These are phyloP conservation scores for Microcaecilia unicolor DNA, from an alignment of 2,797 vertebrate species.

Conservation along the genomic window DNA sequence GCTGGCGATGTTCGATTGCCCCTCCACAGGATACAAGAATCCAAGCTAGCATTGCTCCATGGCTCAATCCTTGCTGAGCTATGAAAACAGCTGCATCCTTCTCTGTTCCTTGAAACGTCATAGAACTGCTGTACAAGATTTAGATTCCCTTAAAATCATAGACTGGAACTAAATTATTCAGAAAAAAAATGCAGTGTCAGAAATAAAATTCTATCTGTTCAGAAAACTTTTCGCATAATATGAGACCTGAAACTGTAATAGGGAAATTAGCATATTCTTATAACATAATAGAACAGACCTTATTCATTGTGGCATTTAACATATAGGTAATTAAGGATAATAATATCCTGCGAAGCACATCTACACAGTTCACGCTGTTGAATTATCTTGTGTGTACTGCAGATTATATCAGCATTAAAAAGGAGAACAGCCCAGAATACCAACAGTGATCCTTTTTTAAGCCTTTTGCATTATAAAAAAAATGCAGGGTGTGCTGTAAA, in stretches of 20 bases:
- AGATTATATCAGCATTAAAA: constrained; percentile 18
- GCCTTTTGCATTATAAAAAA: no score
- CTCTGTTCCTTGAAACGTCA: no score
- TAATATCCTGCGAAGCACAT: constrained; percentile 18
- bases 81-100: no score
- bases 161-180: constrained; percentile 1
- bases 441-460: no score
- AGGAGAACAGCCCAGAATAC: no score
- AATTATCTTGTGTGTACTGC: constrained; percentile 8
- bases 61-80: no score
- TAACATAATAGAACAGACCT: constrained; percentile 11
- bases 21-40: no score
- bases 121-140: background rate
- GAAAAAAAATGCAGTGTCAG: background rate
- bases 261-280: constrained; percentile 15
- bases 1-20: no score
- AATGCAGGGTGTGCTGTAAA: no score
- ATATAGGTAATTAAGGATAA: constrained; percentile 26
- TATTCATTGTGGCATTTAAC: constrained; percentile 22
- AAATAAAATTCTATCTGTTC: background rate
- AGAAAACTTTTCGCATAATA: constrained; percentile 1
- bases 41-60: no score
- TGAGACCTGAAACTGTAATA: constrained; percentile 6
- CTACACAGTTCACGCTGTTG: constrained; percentile 12
- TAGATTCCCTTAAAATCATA: background rate